Percentiles rank a stretch among this genome's conserved stretches.
Conservation (phyloP, 2,888 invertebrate genomes). For the Polymixis lichenea region DNA sequence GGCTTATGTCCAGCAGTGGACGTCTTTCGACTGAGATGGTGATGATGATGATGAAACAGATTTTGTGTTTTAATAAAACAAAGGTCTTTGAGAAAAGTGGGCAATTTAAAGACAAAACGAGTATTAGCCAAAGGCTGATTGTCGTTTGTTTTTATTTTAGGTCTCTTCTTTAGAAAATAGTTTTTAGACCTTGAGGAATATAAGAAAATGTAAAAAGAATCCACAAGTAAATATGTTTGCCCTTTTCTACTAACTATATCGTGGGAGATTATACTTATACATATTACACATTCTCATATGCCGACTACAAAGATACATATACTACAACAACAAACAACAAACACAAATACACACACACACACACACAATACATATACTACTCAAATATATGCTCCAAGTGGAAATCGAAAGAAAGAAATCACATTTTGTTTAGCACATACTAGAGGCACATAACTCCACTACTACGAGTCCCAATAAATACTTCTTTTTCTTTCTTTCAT, state of each 20-base stretch:
- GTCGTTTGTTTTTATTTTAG: constrained; percentile 11
- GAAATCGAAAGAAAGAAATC: neutral
- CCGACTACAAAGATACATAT: too few relatives aligned
- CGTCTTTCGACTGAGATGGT: too few relatives aligned
- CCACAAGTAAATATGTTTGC: neutral
- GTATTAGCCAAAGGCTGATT: neutral
- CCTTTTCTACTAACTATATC: neutral
- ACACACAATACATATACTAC: too few relatives aligned
- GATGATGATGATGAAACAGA: too few relatives aligned
- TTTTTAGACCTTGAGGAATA: neutral
- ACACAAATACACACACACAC: too few relatives aligned
- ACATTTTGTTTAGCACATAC: neutral
- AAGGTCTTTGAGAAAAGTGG: neutral
- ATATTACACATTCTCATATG: neutral
- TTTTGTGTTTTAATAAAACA: constrained; percentile 6
- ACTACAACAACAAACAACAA: too few relatives aligned
- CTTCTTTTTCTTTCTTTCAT: too few relatives aligned
- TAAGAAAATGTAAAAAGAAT: neutral
- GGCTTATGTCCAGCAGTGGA: too few relatives aligned
- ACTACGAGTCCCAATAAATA: too few relatives aligned
- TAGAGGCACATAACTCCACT: too few relatives aligned
- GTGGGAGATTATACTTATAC: neutral
- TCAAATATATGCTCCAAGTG: neutral
- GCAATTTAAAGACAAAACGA: constrained; percentile 20
- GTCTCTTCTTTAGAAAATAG: neutral